Base-by-base conservation (phyloP, 2,113 vertebrate species). In the Choloepus hoffmanni region DNA sequence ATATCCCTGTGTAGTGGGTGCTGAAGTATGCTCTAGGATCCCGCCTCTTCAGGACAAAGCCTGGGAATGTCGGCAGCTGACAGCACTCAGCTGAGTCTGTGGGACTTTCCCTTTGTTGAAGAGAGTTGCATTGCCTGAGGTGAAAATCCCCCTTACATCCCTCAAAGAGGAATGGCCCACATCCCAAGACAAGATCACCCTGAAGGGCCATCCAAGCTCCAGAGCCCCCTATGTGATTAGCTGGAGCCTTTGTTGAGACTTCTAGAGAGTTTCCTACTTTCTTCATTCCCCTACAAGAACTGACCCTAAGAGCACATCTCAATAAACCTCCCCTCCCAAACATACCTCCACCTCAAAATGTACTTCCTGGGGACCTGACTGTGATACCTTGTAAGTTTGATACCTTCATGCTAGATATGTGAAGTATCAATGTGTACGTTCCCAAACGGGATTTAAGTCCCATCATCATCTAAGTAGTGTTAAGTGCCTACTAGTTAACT, bases 401-500 rank as follows among this genome's bases (percentile, higher is more conserved):
- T 53, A 60, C 33, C 65, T 88, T 88, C 55, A 24, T 45, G 40
- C 9, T 58, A 23, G 14, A 5, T 36, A 14, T n/a, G 19, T 26
- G 43, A 83, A 88, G 40, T 87, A 94, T 48, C 26, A 84, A 23
- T 24, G 26, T 50, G 58, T 58, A 30, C 4, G 78, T 97, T 88
- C 62, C n/a, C 45, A 60, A 65, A 10, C 36, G 58, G 67, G 43
- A 67, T 30, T 78, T 50, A 36, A 45, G 9, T 68, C 58, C 33
- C 30, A 84, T 53, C 9, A 23, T 73, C 2, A 68, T 81, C 18
- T 81, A 88, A 88, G 78, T 33, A 74, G 26, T 50, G 8, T 65
- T 21, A 95, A 76, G 65, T 58, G 85, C 30, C 18, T 77, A 73
- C 21, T 63, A 90, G 48, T 86, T 73, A 88, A 89, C 92, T 84